These are phyloP conservation scores for Sympetrum striolatum DNA, from an alignment of 2,888 invertebrate genomes.

Conservation along the genomic window DNA sequence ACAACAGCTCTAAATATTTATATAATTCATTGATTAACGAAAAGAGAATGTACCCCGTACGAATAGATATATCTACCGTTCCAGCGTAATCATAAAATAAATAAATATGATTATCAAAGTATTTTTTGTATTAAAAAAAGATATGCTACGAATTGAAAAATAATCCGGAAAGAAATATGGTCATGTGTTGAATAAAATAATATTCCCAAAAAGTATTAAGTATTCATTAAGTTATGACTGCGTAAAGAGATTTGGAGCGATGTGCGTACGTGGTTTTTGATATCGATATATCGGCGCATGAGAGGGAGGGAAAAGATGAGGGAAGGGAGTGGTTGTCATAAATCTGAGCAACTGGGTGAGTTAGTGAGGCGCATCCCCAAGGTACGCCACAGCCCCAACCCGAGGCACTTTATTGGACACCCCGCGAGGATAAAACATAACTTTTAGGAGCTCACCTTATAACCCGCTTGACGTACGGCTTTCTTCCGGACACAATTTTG, in stretches of 20 bases:
- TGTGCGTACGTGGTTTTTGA: not conserved
- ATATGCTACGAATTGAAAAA: not conserved
- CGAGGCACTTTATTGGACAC: constrained; percentile 35
- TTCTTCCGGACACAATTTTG: constrained; percentile 32
- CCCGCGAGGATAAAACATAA: constrained; percentile 23
- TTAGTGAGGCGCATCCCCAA: not conserved
- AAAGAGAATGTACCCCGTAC: too few relatives aligned
- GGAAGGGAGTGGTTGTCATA: not conserved
- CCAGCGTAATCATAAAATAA: too few relatives aligned
- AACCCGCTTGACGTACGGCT: constrained; percentile 33
- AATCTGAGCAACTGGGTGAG: constrained; percentile 20
- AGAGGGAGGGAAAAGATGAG: not conserved
- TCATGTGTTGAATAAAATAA: too few relatives aligned
- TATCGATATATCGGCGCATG: not conserved
- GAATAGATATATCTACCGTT: too few relatives aligned
- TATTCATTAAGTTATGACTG: too few relatives aligned
- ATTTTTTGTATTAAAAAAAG: not conserved
- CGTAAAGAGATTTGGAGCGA: too few relatives aligned
- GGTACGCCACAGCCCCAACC: not conserved
- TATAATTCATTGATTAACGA: too few relatives aligned
- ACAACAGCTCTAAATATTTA: too few relatives aligned
- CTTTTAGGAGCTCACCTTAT: constrained; percentile 17
- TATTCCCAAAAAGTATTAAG: too few relatives aligned
- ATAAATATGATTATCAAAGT: too few relatives aligned
- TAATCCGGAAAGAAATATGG: too few relatives aligned